Conservation (phyloP, 1,140 invertebrate genomes). For the Drosophila pectinifera region DNA sequence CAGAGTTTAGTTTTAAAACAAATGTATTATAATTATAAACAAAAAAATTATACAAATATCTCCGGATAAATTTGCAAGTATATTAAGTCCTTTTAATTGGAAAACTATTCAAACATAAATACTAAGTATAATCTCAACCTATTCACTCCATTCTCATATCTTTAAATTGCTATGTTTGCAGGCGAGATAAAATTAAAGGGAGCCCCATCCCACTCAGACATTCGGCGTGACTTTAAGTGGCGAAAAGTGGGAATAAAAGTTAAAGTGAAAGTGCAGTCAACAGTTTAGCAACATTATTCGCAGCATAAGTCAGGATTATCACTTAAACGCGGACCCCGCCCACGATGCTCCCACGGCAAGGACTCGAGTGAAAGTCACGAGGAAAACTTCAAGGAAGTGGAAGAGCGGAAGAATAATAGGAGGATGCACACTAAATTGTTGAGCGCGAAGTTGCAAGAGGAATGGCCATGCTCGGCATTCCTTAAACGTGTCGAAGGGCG, state of each 20-base stretch:
- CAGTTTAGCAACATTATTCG: constrained; percentile 76
- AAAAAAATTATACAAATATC: too few species aligned
- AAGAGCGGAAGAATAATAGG: constrained; percentile 44
- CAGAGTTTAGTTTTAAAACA: too few species aligned
- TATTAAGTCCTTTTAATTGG: too few species aligned
- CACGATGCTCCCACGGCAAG: constrained; percentile 11
- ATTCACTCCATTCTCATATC: neutral
- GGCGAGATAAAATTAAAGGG: neutral
- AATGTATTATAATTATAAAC: too few species aligned
- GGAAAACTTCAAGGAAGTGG: constrained; percentile 43
- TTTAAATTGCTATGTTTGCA: neutral
- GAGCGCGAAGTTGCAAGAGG: constrained; percentile 55
- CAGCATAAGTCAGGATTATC: constrained; percentile 80
- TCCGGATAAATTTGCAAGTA: too few species aligned
- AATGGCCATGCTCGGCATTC: constrained; percentile 40
- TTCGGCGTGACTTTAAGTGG: constrained; percentile 33
- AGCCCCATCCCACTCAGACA: too few species aligned
- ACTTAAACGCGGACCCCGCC: constrained; percentile 55
- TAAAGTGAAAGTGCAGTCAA: constrained; percentile 51
- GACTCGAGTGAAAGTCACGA: constrained; percentile 55
- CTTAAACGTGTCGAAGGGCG: constrained; percentile 24
- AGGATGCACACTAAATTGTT: constrained; percentile 65
- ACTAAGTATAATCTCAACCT: neutral
- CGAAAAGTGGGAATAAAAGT: constrained; percentile 18
- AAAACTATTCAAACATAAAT: too few species aligned